A percentile compares a stretch with the other conserved stretches of the same genome.
Evolutionary conservation across 2,113 vertebrate species (phyloP).

Genomic region (Tragelaphus buxtoni): DNA sequence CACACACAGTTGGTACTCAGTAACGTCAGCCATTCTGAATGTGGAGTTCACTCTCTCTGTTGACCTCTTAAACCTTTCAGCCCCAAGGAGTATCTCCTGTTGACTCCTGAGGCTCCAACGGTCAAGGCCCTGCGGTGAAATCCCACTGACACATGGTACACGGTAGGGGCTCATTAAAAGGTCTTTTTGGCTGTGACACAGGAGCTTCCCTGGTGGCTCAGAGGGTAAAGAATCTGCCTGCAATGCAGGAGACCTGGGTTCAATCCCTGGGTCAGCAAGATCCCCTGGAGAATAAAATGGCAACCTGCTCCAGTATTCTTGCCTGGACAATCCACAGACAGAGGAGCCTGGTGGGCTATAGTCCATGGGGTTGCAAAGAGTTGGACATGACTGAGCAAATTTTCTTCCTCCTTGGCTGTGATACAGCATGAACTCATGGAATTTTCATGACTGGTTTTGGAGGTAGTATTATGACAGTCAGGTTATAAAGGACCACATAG

Average conservation of each 20-base stretch:
- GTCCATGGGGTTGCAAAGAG: not conserved
- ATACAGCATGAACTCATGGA: not conserved
- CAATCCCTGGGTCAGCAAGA: not conserved
- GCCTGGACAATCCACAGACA: not conserved
- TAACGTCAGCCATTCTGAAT: not conserved
- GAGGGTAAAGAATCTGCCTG: not conserved
- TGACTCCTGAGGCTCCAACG: not conserved
- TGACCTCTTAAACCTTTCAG: not conserved
- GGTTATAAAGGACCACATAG: not conserved
- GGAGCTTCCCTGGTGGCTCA: not conserved
- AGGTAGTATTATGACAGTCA: not conserved
- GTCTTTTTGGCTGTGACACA: not conserved
- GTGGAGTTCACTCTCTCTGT: not conserved
- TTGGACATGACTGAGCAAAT: not conserved
- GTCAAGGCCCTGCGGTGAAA: not conserved
- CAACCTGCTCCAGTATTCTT: not conserved
- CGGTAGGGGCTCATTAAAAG: not conserved
- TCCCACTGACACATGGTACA: not conserved
- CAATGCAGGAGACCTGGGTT: not conserved
- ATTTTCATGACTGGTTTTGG: not conserved
- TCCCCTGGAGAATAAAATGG: not conserved
- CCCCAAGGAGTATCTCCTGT: not conserved
- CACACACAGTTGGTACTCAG: not conserved
- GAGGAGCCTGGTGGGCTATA: not conserved
- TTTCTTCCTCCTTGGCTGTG: not conserved